phyloP scores from a whole-genome alignment of 1,140 invertebrate species.

The Mizuhopecten yessoensis region DNA sequence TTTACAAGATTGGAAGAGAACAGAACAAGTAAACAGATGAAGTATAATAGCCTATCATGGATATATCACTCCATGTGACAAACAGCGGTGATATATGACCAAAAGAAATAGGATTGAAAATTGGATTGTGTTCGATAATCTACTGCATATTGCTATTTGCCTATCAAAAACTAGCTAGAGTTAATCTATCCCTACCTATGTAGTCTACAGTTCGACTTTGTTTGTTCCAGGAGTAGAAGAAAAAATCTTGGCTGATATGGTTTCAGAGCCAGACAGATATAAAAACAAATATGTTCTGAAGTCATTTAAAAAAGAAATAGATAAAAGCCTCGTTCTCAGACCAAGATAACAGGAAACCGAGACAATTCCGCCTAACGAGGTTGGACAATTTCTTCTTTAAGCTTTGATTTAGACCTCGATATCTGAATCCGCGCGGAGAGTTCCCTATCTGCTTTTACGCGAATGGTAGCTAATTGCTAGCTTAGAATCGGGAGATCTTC shows the following conservation, averaged over 20 bases:
- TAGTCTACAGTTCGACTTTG: background rate
- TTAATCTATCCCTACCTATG: background rate
- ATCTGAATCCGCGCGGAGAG: background rate
- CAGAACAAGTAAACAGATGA: background rate
- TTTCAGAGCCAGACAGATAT: background rate
- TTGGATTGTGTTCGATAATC: conserved; percentile 26
- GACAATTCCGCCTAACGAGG: background rate
- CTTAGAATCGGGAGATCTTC: background rate
- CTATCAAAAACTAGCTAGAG: background rate
- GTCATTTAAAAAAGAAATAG: conserved; percentile 16
- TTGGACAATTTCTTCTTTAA: background rate
- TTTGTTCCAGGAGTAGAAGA: background rate
- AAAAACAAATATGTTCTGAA: background rate
- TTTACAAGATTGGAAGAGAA: background rate
- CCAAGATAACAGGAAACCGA: background rate
- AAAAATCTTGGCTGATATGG: background rate
- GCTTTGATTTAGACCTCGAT: background rate
- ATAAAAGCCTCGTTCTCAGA: background rate
- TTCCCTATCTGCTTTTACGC: background rate
- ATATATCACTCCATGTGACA: background rate
- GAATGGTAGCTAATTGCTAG: background rate
- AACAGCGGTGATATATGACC: background rate
- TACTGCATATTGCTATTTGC: conserved; percentile 3
- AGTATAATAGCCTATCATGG: background rate
- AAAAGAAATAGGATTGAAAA: conserved; percentile 19